These are phyloP conservation scores for Catocala fraxini DNA, from an alignment of 2,888 invertebrate genomes.

Conservation along the genomic window DNA sequence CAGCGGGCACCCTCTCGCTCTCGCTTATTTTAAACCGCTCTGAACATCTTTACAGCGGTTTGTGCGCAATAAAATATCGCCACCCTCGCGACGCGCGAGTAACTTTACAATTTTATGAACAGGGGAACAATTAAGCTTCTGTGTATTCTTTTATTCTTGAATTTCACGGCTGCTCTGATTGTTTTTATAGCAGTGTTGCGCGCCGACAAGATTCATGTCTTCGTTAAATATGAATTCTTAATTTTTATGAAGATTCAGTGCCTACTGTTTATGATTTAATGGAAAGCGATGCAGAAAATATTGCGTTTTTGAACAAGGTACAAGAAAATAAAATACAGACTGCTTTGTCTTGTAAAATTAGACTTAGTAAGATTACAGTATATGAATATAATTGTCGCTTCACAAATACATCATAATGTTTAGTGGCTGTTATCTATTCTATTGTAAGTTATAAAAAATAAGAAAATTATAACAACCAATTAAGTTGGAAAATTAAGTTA, in stretches of 20 bases:
- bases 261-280: slow-evolving; percentile 74
- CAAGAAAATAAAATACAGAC: background rate
- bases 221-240: slow-evolving; percentile 85
- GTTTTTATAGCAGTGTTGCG: slow-evolving; percentile 75
- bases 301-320: slow-evolving; percentile 30
- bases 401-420: no score
- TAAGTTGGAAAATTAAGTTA: background rate
- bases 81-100: slow-evolving; percentile 81
- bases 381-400: no score
- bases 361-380: background rate
- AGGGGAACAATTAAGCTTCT: slow-evolving; percentile 86
- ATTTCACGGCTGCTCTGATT: slow-evolving; percentile 80
- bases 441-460: no score
- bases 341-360: background rate
- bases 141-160: slow-evolving; percentile 82
- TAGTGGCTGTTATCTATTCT: no score
- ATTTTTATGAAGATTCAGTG: slow-evolving; percentile 82
- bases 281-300: slow-evolving; percentile 48
- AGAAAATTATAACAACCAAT: background rate
- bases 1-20: slow-evolving; percentile 58
- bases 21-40: slow-evolving; percentile 85
- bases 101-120: slow-evolving; percentile 87
- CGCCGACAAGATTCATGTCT: slow-evolving; percentile 77
- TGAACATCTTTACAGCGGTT: slow-evolving; percentile 87
- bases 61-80: slow-evolving; percentile 85